Conservation (phyloP, 2,888 invertebrate genomes). For the Parnassius apollo region DNA sequence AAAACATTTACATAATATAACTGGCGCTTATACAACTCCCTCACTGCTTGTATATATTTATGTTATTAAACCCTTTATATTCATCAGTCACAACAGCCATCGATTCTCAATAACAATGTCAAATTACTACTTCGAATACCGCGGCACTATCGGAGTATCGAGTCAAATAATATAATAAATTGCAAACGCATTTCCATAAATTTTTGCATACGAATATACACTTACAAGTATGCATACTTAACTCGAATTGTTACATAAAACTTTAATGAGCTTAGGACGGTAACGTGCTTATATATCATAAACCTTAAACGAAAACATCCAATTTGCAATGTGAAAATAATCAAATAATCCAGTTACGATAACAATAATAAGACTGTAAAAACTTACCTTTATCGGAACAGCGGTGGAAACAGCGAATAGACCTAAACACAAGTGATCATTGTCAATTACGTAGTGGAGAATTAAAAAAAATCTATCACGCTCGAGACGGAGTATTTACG, state of each 20-base stretch:
- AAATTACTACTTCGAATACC: background rate
- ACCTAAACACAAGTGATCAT: slow-evolving; percentile 2
- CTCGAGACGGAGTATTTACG: slow-evolving; percentile 7
- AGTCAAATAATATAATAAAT: slow-evolving; percentile 1
- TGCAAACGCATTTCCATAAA: background rate
- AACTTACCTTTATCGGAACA: slow-evolving; percentile 8
- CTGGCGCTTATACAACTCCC: too few species aligned
- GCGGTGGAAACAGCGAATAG: background rate
- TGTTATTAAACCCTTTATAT: slow-evolving; percentile 2
- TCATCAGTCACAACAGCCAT: slow-evolving; percentile 2
- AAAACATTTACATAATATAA: too few species aligned
- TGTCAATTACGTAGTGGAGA: background rate
- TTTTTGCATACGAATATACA: background rate
- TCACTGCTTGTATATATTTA: background rate
- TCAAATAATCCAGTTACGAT: background rate
- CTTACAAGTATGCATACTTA: background rate
- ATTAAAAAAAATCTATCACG: slow-evolving; percentile 3
- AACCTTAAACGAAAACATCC: background rate
- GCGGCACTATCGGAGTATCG: background rate
- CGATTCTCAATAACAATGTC: slow-evolving; percentile 3
- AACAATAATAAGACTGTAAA: background rate
- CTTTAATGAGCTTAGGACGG: background rate
- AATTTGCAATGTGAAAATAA: slow-evolving; percentile 4
- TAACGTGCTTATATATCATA: background rate
- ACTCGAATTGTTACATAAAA: slow-evolving; percentile 7